Evolutionary conservation across 53 echinoderm and acorn worm genomes (phyloP), one percentile per base, ranked within the genome.

Genomic region (Holothuria scabra): DNA sequence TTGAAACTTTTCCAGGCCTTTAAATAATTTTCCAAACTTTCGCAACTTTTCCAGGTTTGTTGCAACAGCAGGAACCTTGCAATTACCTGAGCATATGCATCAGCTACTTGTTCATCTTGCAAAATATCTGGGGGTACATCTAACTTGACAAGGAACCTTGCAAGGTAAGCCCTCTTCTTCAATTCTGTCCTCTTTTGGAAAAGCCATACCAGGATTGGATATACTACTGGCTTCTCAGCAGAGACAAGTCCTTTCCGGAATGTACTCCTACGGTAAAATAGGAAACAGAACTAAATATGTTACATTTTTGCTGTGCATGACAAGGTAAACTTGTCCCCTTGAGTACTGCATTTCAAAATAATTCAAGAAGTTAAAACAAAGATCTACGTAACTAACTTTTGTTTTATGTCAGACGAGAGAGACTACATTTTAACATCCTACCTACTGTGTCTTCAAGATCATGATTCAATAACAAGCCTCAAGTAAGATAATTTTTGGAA

Each of bases 81-180:
- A n/a, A n/a, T n/a, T 28, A 93, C 94, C 94, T 93, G 94, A 24
- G 58, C 86, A 38, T 84, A 89, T 14, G 90, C 80, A 64, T 93
- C 91, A 24, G 78, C 74, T 16, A 93, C 94, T 65, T 89, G 84
- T 11, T 92, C 93, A 25, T 94, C 99, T 52, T 81, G 83, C 13
- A 90, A 74, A 12, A 94, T 91, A 56, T 99, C 94, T 19, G 83
- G 85, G 5, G 99, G 94, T 0, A 94, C 86, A 34, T 99, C 99
- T 33, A 99, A 79, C 89, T 94, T 94, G 62, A 94, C 94, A 41
- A 99, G 86, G 74, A 89, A 99, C 75, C 90, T 74, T 14, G 93
- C 91, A 52, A 94, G 65, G 87, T 99, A 99, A 12, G 99, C 99
- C 34, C 97, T 71, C 83, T 97, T 97, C 94, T 94, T 97, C 63